phyloP scores from a whole-genome alignment of 2,797 vertebrate genomes.

The Macropus fuliginosus region DNA sequence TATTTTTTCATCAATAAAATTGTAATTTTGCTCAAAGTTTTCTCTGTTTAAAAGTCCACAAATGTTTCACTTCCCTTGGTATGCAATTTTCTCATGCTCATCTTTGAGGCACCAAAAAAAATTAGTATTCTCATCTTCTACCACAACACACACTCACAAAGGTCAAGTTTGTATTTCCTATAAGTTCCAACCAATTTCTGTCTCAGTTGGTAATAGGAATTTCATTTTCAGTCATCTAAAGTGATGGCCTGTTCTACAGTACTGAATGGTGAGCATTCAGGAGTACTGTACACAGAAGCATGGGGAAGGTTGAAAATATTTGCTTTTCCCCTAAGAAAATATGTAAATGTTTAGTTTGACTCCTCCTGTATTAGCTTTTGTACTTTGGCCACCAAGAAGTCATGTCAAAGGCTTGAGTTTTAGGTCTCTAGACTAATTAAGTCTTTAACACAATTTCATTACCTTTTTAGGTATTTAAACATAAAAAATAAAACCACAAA shows the following conservation, averaged over 20 bases:
- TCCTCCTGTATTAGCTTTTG: not conserved
- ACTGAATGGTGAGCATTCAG: not conserved
- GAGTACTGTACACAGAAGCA: not conserved
- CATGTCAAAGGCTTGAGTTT: not conserved
- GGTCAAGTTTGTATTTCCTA: constrained; percentile 1
- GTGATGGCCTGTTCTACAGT: not conserved
- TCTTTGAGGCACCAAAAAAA: not conserved
- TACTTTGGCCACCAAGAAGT: not conserved
- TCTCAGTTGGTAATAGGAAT: not conserved
- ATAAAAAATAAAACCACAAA: not conserved
- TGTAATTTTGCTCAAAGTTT: not conserved
- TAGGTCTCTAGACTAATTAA: not conserved
- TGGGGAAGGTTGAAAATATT: not conserved
- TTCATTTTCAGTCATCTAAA: constrained; percentile 2
- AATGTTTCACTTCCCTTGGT: not conserved
- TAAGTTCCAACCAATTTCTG: constrained; percentile 4
- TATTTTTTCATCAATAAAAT: not conserved
- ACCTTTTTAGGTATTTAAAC: not conserved
- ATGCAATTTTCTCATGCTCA: not conserved
- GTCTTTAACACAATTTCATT: not conserved
- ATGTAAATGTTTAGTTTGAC: constrained; percentile 6
- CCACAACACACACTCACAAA: not conserved
- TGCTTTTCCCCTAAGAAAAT: not conserved
- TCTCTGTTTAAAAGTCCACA: not conserved
- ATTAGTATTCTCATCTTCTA: not conserved